Evolutionary conservation across 2,888 invertebrate genomes (phyloP).

Genomic region (Mamestra brassicae): DNA sequence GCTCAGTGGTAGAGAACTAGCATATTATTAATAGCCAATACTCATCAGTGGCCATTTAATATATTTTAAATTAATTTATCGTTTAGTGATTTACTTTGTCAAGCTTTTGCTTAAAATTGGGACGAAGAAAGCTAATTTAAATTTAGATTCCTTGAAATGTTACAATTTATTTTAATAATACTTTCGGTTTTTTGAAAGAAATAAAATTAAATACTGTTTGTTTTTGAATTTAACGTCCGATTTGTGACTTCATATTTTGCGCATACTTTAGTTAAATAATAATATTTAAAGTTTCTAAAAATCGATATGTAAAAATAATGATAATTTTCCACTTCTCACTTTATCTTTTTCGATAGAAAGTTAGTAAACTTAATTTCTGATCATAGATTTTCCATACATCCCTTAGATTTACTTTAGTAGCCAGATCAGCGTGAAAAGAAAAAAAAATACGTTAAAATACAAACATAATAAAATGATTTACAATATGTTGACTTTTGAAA

Average conservation of each 20-base stretch:
- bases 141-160: constrained; percentile 27
- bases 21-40: constrained; percentile 11
- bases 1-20: constrained; percentile 14
- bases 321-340: constrained; percentile 10
- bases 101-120: not conserved
- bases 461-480: constrained; percentile 10
- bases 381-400: constrained; percentile 25
- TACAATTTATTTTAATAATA: constrained; percentile 32
- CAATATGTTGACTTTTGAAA: constrained; percentile 5
- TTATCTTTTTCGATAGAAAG: not conserved
- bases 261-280: constrained; percentile 6
- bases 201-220: constrained; percentile 29
- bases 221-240: constrained; percentile 14
- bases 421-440: constrained; percentile 49
- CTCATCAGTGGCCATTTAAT: not conserved
- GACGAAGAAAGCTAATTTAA: constrained; percentile 4
- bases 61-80: not conserved
- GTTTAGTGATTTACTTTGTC: constrained; percentile 4
- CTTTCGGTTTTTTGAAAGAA: not conserved
- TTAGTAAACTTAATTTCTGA: constrained; percentile 3
- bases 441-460: constrained; percentile 24
- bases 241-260: constrained; percentile 18
- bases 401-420: constrained; percentile 34
- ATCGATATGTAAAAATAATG: constrained; percentile 39
- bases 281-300: constrained; percentile 11